Evolutionary conservation across 1,140 invertebrate genomes (phyloP), one percentile per base, ranked within the genome.

Genomic region (Bombus pyrosoma): DNA sequence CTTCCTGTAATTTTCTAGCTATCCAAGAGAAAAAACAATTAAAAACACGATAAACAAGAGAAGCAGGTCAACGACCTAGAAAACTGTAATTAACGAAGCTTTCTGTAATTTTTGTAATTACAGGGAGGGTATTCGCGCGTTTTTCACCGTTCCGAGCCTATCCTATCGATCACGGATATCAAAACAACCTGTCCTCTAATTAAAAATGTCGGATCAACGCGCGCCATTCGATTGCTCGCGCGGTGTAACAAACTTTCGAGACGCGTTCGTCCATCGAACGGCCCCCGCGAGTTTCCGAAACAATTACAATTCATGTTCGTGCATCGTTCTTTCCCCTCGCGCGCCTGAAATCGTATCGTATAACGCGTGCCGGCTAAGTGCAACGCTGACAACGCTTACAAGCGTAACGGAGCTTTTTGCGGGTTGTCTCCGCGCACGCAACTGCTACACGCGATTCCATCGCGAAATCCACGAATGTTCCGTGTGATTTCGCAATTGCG

Each of bases 361-460:
- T 83, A 84, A 79, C 76, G 74, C 53, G 74, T 8, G 18, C 34
- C 9, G 82, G 53, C 53, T 66, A 85, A 85, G 83, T 74, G 78
- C 59, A 73, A 81, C 83, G 77, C 83, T 85, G 83, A 85, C 83
- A 85, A 68, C 71, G 62, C 69, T 85, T 85, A 81, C 83, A 69
- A 81, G 83, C 83, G 78, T 85, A 85, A 81, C 83, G 59, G 37
- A 85, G 71, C 71, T 85, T 85, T 85, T 85, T 85, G 71, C 59
- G 69, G 69, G 18, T 75, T 81, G 84, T 81, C 79, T 75, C 32
- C 53, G 71, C 84, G 25, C 78, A 75, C 79, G 84, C 84, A 66
- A 81, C 59, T 15, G 18, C 34, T 68, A 43, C 84, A 85, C 79
- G 84, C 84, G 79, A 81, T 75, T 85, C 79, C 15, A 25, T 79